These are phyloP conservation scores for Sinonovacula constricta DNA, from an alignment of 1,140 invertebrate species.

Conservation along the genomic window DNA sequence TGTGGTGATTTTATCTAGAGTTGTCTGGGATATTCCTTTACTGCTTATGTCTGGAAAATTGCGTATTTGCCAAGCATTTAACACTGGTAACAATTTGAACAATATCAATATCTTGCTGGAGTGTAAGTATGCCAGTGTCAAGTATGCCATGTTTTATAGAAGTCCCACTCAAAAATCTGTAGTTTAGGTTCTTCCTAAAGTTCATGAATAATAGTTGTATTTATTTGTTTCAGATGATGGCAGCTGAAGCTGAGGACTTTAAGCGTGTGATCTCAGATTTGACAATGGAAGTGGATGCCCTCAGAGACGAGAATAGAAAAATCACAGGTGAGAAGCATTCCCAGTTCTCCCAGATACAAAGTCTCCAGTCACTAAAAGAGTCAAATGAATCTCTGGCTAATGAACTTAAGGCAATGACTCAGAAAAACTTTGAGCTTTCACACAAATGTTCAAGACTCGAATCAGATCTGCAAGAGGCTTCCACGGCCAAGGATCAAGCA, in stretches of 20 bases:
- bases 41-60: not conserved
- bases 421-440: slow-evolving; percentile 43
- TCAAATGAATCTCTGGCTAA: slow-evolving; percentile 27
- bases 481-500: slow-evolving; percentile 30
- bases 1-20: not conserved
- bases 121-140: no score
- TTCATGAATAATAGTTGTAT: not conserved
- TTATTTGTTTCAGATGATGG: slow-evolving; percentile 29
- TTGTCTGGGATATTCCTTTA: not conserved
- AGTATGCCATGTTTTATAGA: not conserved
- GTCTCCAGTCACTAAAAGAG: slow-evolving; percentile 23
- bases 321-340: slow-evolving; percentile 26
- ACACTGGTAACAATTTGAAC: no score
- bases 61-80: not conserved
- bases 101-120: no score
- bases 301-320: slow-evolving; percentile 28
- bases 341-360: slow-evolving; percentile 48
- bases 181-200: not conserved
- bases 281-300: slow-evolving; percentile 22
- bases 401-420: slow-evolving; percentile 34
- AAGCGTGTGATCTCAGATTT: slow-evolving; percentile 34
- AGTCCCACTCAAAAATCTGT: not conserved
- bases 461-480: slow-evolving; percentile 29
- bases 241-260: slow-evolving; percentile 26
- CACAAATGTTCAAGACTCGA: slow-evolving; percentile 34